Evolutionary conservation across 2,888 invertebrate genomes (phyloP).

Genomic region (Drosophila greeni): DNA sequence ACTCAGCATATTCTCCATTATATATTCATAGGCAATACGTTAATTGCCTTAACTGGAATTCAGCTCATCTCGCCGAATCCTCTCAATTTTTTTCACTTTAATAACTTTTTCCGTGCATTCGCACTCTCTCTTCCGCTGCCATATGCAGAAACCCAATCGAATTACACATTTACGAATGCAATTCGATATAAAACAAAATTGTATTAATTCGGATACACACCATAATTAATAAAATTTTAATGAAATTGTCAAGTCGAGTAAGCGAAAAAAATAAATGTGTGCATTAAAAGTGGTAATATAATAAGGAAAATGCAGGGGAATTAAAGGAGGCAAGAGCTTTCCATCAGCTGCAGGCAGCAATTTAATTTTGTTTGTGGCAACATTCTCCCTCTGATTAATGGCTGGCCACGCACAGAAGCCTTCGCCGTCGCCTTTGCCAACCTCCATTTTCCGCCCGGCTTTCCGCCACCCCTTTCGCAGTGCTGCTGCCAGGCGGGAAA

Average conservation of each 20-base stretch:
- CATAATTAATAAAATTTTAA: conserved; percentile 38
- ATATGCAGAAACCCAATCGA: conserved; percentile 11
- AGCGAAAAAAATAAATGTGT: background rate
- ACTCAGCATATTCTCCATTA: conserved; percentile 4
- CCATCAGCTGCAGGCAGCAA: conserved; percentile 39
- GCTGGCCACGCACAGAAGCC: conserved; percentile 31
- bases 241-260: conserved; percentile 39
- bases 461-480: conserved; percentile 12
- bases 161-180: conserved; percentile 11
- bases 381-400: conserved; percentile 43
- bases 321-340: conserved; percentile 4
- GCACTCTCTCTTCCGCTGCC: background rate
- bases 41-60: conserved; percentile 8
- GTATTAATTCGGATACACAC: conserved; percentile 21
- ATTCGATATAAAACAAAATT: conserved; percentile 13
- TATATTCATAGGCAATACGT: conserved; percentile 4
- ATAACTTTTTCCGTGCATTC: background rate
- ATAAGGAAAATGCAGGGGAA: conserved; percentile 18
- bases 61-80: conserved; percentile 1
- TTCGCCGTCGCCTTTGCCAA: conserved; percentile 3
- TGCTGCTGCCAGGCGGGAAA: conserved; percentile 24
- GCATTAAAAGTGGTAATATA: conserved; percentile 19
- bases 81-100: conserved; percentile 6
- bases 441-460: background rate
- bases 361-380: conserved; percentile 42